Evolutionary conservation across 2,888 invertebrate genomes (phyloP).

Genomic region (Oligia fasciuncula): DNA sequence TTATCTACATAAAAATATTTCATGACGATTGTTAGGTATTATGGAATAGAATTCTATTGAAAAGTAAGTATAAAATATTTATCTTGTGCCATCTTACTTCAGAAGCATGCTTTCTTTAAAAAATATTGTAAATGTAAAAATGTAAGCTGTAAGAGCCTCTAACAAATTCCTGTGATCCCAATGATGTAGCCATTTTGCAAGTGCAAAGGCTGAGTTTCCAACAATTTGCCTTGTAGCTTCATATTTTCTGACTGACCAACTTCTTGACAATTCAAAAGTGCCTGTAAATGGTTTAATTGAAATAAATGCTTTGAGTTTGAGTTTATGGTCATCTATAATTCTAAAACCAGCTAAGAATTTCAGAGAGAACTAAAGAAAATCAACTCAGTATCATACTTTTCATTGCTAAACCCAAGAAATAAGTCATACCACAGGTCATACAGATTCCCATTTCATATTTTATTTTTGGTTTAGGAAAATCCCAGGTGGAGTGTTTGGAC

Average conservation of each 20-base stretch:
- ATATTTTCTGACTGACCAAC: too few relatives aligned
- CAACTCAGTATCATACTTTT: neutral
- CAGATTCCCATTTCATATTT: neutral
- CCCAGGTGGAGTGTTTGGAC: slow-evolving; percentile 98
- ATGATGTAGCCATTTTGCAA: neutral
- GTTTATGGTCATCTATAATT: neutral
- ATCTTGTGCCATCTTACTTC: neutral
- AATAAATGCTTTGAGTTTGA: too few relatives aligned
- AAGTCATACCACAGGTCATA: too few relatives aligned
- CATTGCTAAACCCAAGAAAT: neutral
- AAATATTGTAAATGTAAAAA: neutral
- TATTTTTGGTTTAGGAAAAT: slow-evolving; percentile 92
- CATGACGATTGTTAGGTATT: slow-evolving; percentile 3
- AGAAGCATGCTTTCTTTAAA: neutral
- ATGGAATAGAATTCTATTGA: neutral
- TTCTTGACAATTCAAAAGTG: too few relatives aligned
- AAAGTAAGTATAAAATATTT: neutral
- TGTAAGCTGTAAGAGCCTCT: neutral
- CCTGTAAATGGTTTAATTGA: too few relatives aligned
- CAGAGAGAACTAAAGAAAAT: neutral
- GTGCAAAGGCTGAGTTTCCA: neutral
- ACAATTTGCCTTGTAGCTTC: neutral
- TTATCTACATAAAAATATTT: neutral
- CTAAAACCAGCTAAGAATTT: neutral
- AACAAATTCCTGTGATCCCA: neutral